These are phyloP conservation scores for Trypoxylus dichotomus DNA, from an alignment of 1,140 invertebrate species.

Conservation along the genomic window DNA sequence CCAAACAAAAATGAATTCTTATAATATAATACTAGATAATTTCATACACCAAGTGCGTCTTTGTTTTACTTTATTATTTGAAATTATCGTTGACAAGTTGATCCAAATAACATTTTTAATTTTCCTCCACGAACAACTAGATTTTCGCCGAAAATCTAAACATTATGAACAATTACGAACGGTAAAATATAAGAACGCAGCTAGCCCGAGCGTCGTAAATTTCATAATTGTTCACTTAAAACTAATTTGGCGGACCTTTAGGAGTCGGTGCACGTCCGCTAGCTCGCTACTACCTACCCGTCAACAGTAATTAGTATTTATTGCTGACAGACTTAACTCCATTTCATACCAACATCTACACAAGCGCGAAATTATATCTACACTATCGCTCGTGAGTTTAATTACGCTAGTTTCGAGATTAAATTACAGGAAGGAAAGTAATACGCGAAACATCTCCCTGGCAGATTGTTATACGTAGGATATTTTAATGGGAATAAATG, in stretches of 20 bases:
- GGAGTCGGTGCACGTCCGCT: neutral
- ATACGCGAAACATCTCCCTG: too few species aligned
- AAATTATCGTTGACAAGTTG: neutral
- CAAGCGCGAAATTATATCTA: too few species aligned
- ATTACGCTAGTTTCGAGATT: too few species aligned
- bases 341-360: too few species aligned
- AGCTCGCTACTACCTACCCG: neutral
- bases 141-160: neutral
- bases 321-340: neutral
- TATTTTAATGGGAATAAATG: too few species aligned
- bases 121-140: neutral
- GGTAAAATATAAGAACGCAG: neutral
- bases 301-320: neutral
- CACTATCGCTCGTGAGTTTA: too few species aligned
- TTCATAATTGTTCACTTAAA: slow-evolving; percentile 4
- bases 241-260: neutral
- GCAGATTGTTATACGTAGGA: too few species aligned
- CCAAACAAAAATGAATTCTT: too few species aligned
- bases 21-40: too few species aligned
- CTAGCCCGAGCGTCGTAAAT: neutral
- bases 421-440: too few species aligned
- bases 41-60: too few species aligned
- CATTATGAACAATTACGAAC: neutral
- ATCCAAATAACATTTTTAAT: neutral
- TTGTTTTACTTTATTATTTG: too few species aligned